These are phyloP conservation scores for Astropecten irregularis DNA, from an alignment of 53 echinoderm and acorn worm species.

Conservation along the genomic window DNA sequence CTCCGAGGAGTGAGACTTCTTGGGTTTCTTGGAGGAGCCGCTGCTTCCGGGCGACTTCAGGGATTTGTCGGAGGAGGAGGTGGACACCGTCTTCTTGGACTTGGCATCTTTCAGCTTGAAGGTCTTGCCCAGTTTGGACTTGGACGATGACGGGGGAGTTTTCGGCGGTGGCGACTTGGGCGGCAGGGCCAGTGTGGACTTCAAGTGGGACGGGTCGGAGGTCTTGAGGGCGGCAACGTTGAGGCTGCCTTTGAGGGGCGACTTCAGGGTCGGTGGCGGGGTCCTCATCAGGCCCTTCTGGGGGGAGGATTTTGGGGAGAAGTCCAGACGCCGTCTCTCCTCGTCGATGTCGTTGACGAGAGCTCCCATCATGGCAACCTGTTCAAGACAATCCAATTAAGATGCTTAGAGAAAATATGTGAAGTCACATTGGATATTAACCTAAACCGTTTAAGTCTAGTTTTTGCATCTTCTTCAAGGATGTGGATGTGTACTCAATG, in stretches of 20 bases:
- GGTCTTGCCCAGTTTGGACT: conserved; percentile 53
- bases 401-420: too few species aligned
- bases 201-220: conserved; percentile 40
- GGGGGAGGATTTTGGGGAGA: conserved; percentile 49
- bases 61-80: conserved; percentile 19
- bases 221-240: conserved; percentile 40
- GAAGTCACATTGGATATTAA: too few species aligned
- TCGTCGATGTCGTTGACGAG: conserved; percentile 84
- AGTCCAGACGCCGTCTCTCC: conserved; percentile 58
- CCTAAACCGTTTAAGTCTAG: too few species aligned
- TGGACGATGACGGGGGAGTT: conserved; percentile 38
- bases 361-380: conserved; percentile 95
- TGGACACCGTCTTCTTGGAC: neutral
- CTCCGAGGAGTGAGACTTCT: conserved; percentile 19
- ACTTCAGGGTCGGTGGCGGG: conserved; percentile 24
- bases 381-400: neutral
- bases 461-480: too few species aligned
- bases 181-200: conserved; percentile 52
- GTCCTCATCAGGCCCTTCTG: conserved; percentile 28
- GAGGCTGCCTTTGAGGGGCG: conserved; percentile 27
- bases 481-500: too few species aligned
- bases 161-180: conserved; percentile 48
- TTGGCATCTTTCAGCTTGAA: conserved; percentile 41
- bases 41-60: conserved; percentile 18
- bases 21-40: conserved; percentile 19